Conservation (phyloP, 2,113 vertebrate species). For the Podiceps cristatus region DNA sequence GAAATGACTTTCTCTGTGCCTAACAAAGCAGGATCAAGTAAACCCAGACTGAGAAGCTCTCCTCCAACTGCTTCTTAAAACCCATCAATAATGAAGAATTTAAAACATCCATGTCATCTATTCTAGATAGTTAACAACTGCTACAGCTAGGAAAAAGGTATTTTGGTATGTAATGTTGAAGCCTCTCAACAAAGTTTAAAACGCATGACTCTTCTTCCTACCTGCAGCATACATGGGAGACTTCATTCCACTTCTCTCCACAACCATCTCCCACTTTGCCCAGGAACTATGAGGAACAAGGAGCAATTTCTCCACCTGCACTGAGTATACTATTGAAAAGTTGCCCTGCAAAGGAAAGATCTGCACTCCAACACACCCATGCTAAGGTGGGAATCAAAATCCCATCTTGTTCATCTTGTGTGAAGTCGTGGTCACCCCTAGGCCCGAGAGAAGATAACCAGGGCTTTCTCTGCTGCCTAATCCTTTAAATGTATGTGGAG, state of each 20-base stretch:
- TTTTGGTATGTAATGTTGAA: rapidly evolving
- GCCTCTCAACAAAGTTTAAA: not conserved
- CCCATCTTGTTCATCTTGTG: not conserved
- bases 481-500: not conserved
- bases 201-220: not conserved
- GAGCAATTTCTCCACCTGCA: not conserved
- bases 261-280: rapidly evolving
- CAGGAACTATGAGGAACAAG: not conserved
- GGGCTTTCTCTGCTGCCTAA: not conserved
- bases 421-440: not conserved
- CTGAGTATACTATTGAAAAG: not conserved
- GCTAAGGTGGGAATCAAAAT: not conserved
- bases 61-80: not conserved
- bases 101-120: not conserved
- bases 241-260: not conserved
- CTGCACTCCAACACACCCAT: not conserved
- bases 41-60: not conserved
- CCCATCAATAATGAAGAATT: not conserved
- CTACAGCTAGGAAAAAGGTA: not conserved
- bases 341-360: not conserved
- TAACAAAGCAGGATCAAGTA: not conserved
- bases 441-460: not conserved
- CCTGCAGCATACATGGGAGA: rapidly evolving
- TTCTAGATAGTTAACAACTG: rapidly evolving
- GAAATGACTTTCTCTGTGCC: rapidly evolving